Evolutionary conservation across 2,113 vertebrate species (phyloP), one percentile per base, ranked within the genome.

Genomic region (Anarrhichthys ocellatus): DNA sequence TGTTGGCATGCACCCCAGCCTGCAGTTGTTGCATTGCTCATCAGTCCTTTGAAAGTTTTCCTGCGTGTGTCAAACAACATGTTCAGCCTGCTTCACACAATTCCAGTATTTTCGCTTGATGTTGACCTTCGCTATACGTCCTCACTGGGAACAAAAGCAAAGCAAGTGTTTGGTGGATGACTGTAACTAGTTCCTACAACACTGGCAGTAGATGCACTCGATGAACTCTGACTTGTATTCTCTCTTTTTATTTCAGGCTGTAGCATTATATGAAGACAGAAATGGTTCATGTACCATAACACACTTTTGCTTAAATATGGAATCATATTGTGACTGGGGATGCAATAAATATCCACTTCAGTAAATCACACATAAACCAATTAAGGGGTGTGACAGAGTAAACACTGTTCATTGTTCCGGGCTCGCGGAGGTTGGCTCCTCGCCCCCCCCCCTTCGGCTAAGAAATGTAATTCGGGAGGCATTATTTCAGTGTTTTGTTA

Each of bases 291-390:
- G 46, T 42, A 36, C n/a, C 46, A 65, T 64, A 71, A 84, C 48
- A 76, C 63, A 69, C 52, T 58, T 85, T 48, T 67, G n/a, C 78
- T 68, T 66, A 42, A 77, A 61, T 78, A 59, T 9, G 80, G 54
- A 74, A 70, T 61, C 46, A 72, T 36, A 69, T 36, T 71, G 65
- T 32, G 32, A 24, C 63, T 36, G 54, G 32, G 34, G 66, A 70
- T 27, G 40, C 61, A 83, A 82, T 88, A 83, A 84, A 88, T 78
- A 76, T 73, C 80, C 70, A 59, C 65, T 73, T 85, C 64, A 42
- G 77, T 92, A 89, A 90, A 91, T 91, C 86, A 91, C 64, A 88
- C 17, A 32, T 84, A 87, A 91, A 90, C 74, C 76, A 87, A 87
- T 92, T 87, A 90, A 58, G 70, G 68, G 58, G 8, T 56, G 58